These are phyloP conservation scores for Mormoops blainvillei DNA, from an alignment of 2,113 vertebrate species.

Conservation along the genomic window DNA sequence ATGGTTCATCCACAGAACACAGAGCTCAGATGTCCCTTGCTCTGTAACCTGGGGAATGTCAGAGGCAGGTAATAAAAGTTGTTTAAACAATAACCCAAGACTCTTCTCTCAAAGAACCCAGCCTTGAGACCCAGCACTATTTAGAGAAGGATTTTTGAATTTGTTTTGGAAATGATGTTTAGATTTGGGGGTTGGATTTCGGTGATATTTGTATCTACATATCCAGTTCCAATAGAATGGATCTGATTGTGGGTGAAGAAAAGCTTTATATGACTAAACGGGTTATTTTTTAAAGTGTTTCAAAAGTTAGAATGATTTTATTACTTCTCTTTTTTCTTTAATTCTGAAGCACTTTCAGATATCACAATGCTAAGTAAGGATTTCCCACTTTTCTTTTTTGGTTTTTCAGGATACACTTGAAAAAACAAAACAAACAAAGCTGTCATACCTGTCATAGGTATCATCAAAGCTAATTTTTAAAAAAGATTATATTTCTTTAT, in stretches of 20 bases:
- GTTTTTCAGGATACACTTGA: neutral
- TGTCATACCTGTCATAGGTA: neutral
- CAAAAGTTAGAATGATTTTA: neutral
- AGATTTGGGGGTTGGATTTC: neutral
- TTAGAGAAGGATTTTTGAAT: neutral
- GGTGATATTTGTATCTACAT: neutral
- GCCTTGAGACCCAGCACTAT: neutral
- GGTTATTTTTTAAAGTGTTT: neutral
- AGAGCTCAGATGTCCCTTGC: neutral
- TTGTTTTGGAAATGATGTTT: constrained; percentile 32
- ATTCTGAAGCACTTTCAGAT: constrained; percentile 17
- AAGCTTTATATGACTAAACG: neutral
- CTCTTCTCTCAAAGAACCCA: constrained; percentile 38
- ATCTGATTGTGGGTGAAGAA: neutral
- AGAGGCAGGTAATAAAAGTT: constrained; percentile 63
- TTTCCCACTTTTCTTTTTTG: neutral
- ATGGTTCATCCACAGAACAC: neutral
- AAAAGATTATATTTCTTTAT: no score
- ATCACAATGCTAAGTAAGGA: neutral
- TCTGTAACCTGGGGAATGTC: constrained; percentile 47
- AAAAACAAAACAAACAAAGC: no score
- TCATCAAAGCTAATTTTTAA: constrained; percentile 4
- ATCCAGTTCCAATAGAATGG: neutral
- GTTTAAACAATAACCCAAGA: constrained; percentile 47
- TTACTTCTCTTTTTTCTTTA: neutral